Evolutionary conservation across 2,888 invertebrate genomes (phyloP), one percentile per base, ranked within the genome.

Genomic region (Stegana nigrithorax): DNA sequence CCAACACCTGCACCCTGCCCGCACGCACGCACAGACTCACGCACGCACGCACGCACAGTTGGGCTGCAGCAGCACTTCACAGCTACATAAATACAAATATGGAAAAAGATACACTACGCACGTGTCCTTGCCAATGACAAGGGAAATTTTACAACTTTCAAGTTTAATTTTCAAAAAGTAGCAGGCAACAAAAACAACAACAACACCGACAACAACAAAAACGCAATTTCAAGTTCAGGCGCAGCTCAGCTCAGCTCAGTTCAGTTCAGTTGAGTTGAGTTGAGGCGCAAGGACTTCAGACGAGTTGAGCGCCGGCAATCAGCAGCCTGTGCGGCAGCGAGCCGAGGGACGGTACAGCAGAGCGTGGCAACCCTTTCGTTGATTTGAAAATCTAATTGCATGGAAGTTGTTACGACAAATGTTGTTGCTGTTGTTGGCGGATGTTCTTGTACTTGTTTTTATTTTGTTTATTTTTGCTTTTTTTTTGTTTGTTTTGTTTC

Each of bases 61-160:
- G 10, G 5, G 32, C 32, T n/a, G 36, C 36, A 5, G 36, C 29
- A 39, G 25, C 32, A 44, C 57, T 60, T 44, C 55, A 59, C 21
- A 42, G 62, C 59, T 60, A 59, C 59, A 51, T 17, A 53, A 29
- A 42, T 25, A 51, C 14, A 56, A 26, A 47, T 23, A 21, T 50
- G 45, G 39, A 57, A 4, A 32, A 47, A 4, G 26, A 56, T n/a
- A 36, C 19, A 23, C n/a, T 14, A 75, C 69, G 78, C 76, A 76
- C 76, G 76, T 76, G 75, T 75, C 76, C 76, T 80, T 80, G 80
- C 66, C 73, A 80, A 71, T 76, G 76, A 76, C 78, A 80, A 76
- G 80, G 80, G 73, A 80, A 76, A 80, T 80, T 78, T 78, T 71
- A 78, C 71, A 76, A 78, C 78, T 76, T 80, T 78, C 77, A 74